These are phyloP conservation scores for Timema cristinae DNA, from an alignment of 2,888 invertebrate genomes.

Conservation along the genomic window DNA sequence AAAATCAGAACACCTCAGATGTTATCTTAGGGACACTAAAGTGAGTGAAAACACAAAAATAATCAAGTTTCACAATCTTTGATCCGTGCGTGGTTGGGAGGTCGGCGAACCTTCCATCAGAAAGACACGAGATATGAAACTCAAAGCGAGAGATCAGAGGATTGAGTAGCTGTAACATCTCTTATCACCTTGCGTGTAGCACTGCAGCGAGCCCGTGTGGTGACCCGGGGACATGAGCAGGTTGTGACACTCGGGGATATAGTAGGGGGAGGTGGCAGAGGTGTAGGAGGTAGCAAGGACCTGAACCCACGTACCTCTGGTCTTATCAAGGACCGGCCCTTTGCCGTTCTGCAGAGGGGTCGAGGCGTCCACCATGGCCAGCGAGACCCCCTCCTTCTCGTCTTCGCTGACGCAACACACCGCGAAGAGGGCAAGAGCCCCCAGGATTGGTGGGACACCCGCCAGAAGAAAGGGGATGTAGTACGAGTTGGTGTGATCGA, in stretches of 20 bases:
- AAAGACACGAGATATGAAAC: too few relatives aligned
- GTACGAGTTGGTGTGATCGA: constrained; percentile 56
- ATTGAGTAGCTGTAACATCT: constrained; percentile 19
- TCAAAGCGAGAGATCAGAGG: too few relatives aligned
- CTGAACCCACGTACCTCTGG: constrained; percentile 28
- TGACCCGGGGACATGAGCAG: constrained; percentile 16
- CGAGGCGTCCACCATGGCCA: not conserved
- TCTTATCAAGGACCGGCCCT: not conserved
- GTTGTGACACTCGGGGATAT: constrained; percentile 21
- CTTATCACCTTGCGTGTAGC: constrained; percentile 5
- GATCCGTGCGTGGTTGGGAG: too few relatives aligned
- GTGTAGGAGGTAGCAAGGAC: constrained; percentile 12
- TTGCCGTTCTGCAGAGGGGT: not conserved
- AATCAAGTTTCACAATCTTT: too few relatives aligned
- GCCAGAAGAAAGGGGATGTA: constrained; percentile 74
- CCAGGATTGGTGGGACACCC: constrained; percentile 79
- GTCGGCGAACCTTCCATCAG: too few relatives aligned
- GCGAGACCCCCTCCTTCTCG: not conserved
- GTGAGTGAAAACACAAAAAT: too few relatives aligned
- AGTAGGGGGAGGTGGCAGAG: constrained; percentile 17
- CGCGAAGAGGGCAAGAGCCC: constrained; percentile 66
- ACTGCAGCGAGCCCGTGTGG: constrained; percentile 16
- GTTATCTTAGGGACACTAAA: too few relatives aligned
- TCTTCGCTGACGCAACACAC: constrained; percentile 54
- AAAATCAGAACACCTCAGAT: too few relatives aligned